phyloP scores from a whole-genome alignment of 2,113 vertebrate species.

The Motacilla tschutschensis region DNA sequence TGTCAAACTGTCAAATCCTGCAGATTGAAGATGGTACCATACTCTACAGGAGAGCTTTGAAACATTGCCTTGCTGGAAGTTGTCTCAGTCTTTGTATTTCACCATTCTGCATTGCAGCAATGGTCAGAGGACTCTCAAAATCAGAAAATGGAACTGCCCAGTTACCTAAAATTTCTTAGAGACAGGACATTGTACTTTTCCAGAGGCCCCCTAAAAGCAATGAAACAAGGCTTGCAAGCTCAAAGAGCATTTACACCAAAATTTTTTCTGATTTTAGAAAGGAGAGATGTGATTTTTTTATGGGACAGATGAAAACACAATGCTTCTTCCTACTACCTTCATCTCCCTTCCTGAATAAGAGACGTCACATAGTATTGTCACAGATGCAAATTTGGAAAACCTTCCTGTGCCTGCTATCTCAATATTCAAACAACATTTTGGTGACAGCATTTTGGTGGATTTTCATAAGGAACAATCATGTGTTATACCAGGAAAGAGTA shows the following conservation, averaged over 20 bases:
- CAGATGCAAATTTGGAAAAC: neutral
- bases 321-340: neutral
- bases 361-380: accelerated
- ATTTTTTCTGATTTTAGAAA: neutral
- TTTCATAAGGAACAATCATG: neutral
- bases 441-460: neutral
- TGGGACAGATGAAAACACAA: neutral
- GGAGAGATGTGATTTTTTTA: neutral
- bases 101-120: neutral
- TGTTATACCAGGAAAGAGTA: neutral
- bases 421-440: neutral
- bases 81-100: neutral
- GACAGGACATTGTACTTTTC: neutral
- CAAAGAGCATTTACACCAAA: neutral
- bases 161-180: neutral
- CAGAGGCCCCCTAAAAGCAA: neutral
- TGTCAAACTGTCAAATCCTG: neutral
- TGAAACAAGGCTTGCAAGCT: neutral
- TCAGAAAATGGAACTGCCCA: neutral
- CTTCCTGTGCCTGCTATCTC: neutral
- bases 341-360: neutral
- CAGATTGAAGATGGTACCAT: accelerated
- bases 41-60: neutral
- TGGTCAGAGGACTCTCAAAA: neutral
- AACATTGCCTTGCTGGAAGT: neutral